Base-by-base conservation (phyloP, 2,888 invertebrate species). In the Ophioninae sp. region DNA sequence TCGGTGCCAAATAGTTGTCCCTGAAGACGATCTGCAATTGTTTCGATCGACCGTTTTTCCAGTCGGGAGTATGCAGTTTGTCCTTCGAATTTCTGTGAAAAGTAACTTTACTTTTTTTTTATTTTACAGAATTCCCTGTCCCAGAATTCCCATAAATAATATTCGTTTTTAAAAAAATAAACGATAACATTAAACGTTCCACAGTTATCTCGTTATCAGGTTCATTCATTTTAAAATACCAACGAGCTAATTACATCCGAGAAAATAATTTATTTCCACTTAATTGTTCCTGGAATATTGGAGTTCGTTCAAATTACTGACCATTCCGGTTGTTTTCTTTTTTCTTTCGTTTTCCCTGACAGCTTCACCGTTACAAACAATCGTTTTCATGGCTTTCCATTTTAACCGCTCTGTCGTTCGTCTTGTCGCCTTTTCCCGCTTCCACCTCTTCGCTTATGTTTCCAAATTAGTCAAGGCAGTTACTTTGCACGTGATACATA, bases 401-500 rank as follows among this genome's bases (percentile, higher is more conserved):
- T 72, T 65, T 10, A 65, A 20, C 75, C 51, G 61, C 67, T 44
- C 44, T 67, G 37, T 71, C 65, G 56, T 64, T 37, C n/a, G 41
- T 23, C 17, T 51, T 17, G 51, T 51, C 51, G 13, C 13, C 17
- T 51, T 51, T 51, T 51, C 17, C 17, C 63, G 22, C 23, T 30
- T 67, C 51, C 20, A 51, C 51, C 17, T 44, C 20, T 37, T n/a
- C 13, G 6, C 37, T 7, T 20, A 30, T 41, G 23, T 64, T 64
- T 20, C 68, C 17, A 1, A 41, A 73, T 61, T 44, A 68, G 51
- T 61, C 61, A n/a, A 23, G 51, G 20, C 23, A 77, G 63, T 77
- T 82, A 68, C 67, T 77, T 30, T 63, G 56, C 68, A 73, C 23
- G n/a, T 20, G 20, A 56, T 73, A 56, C 71, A 67, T 58, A 77